Base-by-base conservation (phyloP, 2,113 vertebrate species). In the Pseudolaguvia tuberculata region DNA sequence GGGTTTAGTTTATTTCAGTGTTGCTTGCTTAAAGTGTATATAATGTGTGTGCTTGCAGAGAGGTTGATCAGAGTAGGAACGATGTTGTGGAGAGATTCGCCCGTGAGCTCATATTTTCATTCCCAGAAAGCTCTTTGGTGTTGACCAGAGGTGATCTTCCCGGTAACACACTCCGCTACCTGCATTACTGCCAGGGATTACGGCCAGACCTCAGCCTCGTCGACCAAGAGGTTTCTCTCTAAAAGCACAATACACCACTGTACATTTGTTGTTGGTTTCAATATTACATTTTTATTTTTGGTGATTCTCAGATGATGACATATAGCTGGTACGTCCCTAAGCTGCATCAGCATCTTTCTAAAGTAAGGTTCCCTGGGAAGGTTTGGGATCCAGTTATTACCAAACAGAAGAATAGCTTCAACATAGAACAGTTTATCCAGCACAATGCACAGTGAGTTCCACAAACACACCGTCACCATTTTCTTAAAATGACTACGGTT, bases 111-210 rank as follows among this genome's bases (percentile, higher is more conserved):
- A 87, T 97, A 82, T 84, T 85, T 78, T 97, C 96, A 2, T 80
- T 97, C 85, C 94, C 96, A 1, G 6, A 0, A 1, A 85, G 88
- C 72, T 92, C 96, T 0, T 87, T 97, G 84, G 84, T 99, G 80
- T 87, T 99, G 88, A 93, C 97, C 4, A 91, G 95, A 84, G 97
- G 97, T 79, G 97, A 99, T 82, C 84, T 99, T 75, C 95, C 97
- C 0, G 97, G 97, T 35, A 99, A 99, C 84, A 90, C 94, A 55
- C 87, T 99, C 71, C 95, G 96, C 78, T 99, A 99, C 56, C 50
- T 97, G 31, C 91, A 97, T 87, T 97, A 96, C 55, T 98, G 96
- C 1, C 92, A 94, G 81, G 93, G 87, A 0, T 53, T 92, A 50
- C 92, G 96, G 75, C 93, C 94, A 2, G 95, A 98, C 78, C 47